Evolutionary conservation across 2,888 invertebrate species (phyloP).

Genomic region (Lasioglossum vierecki): DNA sequence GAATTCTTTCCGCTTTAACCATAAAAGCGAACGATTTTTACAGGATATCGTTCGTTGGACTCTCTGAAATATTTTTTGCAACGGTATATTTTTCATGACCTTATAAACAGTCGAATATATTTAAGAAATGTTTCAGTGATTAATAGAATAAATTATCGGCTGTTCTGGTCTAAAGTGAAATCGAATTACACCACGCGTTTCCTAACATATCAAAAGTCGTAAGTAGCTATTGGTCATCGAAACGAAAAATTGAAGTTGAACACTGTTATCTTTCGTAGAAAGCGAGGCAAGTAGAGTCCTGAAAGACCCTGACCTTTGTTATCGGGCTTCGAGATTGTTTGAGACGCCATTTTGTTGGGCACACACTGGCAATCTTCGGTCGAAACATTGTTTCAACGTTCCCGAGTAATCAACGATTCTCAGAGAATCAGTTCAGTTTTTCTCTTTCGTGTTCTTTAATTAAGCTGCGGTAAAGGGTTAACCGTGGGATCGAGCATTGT

Average conservation of each 20-base stretch:
- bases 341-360: neutral
- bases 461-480: neutral
- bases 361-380: neutral
- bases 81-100: neutral
- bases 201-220: neutral
- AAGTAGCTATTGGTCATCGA: neutral
- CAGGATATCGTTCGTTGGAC: too few species aligned
- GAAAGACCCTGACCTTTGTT: neutral
- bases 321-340: neutral
- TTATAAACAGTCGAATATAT: neutral
- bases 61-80: neutral
- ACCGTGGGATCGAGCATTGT: neutral
- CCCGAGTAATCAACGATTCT: neutral
- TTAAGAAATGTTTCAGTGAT: neutral
- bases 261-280: neutral
- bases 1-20: too few species aligned
- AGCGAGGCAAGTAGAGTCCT: neutral
- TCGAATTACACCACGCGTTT: neutral
- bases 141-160: too few species aligned
- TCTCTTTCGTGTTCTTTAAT: neutral
- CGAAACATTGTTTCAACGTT: neutral
- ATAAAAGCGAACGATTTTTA: too few species aligned
- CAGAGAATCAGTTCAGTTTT: neutral
- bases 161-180: too few species aligned
- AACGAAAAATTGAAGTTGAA: neutral